phyloP scores from a whole-genome alignment of 2,888 invertebrate species.

The Creontiades dilutus region DNA sequence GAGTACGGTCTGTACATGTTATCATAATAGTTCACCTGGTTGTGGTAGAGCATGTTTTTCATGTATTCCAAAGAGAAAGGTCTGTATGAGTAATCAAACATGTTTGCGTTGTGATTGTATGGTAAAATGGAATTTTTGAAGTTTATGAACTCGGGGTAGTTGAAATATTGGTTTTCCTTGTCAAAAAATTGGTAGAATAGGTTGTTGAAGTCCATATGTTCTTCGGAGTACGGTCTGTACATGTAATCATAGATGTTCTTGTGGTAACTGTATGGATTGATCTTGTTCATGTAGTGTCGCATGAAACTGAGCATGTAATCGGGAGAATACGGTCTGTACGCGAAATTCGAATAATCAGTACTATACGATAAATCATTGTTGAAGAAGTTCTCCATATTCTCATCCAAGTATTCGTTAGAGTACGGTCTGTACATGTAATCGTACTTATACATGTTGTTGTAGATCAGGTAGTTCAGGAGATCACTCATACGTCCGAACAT shows the following conservation, averaged over 20 bases:
- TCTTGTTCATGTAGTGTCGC: neutral
- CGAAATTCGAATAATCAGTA: neutral
- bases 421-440: neutral
- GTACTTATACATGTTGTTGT: neutral
- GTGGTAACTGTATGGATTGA: neutral
- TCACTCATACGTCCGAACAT: neutral
- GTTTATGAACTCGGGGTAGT: neutral
- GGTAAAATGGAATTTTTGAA: neutral
- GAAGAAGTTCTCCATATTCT: neutral
- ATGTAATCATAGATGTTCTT: neutral
- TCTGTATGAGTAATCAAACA: neutral
- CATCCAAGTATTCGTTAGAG: neutral
- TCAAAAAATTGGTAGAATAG: neutral
- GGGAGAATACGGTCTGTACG: neutral
- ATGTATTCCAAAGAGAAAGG: neutral
- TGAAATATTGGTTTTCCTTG: neutral
- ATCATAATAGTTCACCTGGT: neutral
- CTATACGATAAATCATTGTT: neutral
- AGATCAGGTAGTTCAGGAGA: neutral
- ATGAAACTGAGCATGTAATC: neutral
- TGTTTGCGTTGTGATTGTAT: neutral
- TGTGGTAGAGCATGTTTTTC: neutral
- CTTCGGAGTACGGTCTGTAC: neutral
- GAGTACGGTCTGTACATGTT: neutral
- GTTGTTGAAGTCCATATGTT: neutral